Evolutionary conservation across 2,888 invertebrate genomes (phyloP).

Genomic region (Pseudanteris insignis): DNA sequence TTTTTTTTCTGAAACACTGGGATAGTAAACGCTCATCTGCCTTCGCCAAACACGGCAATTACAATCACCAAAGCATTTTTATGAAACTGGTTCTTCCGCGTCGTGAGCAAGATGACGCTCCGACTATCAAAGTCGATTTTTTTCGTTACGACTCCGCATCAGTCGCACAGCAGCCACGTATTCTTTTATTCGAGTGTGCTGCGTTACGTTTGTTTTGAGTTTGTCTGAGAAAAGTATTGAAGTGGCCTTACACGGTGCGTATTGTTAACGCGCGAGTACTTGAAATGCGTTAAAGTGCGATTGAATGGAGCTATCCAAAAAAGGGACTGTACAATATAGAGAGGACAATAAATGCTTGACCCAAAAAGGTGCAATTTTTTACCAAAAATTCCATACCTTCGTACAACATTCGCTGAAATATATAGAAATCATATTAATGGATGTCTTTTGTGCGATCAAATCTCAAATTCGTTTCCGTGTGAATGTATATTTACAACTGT

Average conservation of each 20-base stretch:
- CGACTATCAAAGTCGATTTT: constrained; percentile 10
- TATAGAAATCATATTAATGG: too few relatives aligned
- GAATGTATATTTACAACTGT: too few relatives aligned
- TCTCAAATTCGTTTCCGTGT: too few relatives aligned
- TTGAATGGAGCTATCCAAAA: constrained; percentile 11
- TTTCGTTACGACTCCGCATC: background rate
- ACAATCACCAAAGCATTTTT: constrained; percentile 13
- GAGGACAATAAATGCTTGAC: constrained; percentile 7
- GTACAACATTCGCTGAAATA: too few relatives aligned
- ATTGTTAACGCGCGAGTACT: constrained; percentile 13
- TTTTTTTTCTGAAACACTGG: too few relatives aligned
- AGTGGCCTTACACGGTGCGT: constrained; percentile 16
- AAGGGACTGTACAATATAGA: constrained; percentile 16
- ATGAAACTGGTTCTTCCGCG: constrained; percentile 4
- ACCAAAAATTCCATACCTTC: background rate
- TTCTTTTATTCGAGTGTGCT: background rate
- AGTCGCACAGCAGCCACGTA: too few relatives aligned
- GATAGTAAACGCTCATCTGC: too few relatives aligned
- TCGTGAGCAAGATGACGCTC: constrained; percentile 9
- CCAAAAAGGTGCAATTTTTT: constrained; percentile 9
- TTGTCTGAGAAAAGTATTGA: constrained; percentile 8
- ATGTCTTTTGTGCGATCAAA: too few relatives aligned
- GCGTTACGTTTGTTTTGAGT: constrained; percentile 9
- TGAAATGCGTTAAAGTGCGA: constrained; percentile 14
- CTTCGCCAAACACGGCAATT: constrained; percentile 12